phyloP scores from a whole-genome alignment of 1,140 invertebrate genomes.

The Diorhabda sublineata region DNA sequence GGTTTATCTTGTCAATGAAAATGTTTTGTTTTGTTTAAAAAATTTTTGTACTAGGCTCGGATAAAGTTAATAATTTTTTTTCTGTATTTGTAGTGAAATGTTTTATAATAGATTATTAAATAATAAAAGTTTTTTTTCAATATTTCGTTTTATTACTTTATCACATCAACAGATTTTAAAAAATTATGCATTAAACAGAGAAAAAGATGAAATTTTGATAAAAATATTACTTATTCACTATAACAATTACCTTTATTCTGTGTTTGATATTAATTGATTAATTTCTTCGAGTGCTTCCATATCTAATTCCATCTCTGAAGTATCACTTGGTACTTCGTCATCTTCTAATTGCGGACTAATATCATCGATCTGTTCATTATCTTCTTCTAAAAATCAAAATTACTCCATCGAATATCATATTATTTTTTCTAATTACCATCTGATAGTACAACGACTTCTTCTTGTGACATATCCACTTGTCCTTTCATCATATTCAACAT shows the following conservation, averaged over 20 bases:
- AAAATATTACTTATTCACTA: too few relatives aligned
- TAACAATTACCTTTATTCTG: neutral
- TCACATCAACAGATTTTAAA: too few relatives aligned
- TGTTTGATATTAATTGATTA: conserved; percentile 33
- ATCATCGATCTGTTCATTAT: conserved; percentile 23
- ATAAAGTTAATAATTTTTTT: too few relatives aligned
- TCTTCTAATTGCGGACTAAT: conserved; percentile 28
- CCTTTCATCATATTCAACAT: conserved; percentile 13
- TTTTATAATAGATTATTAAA: too few relatives aligned
- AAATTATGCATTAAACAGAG: too few relatives aligned
- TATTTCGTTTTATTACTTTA: too few relatives aligned
- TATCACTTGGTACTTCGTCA: conserved; percentile 27
- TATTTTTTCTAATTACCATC: neutral
- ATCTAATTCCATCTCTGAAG: conserved; percentile 38
- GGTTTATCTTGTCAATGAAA: too few relatives aligned
- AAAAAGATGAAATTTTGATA: too few relatives aligned
- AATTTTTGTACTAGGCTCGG: too few relatives aligned
- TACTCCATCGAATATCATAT: neutral
- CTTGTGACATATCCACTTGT: conserved; percentile 14
- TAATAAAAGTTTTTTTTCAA: too few relatives aligned
- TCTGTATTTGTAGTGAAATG: too few relatives aligned
- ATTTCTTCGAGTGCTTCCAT: conserved; percentile 40
- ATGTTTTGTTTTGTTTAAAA: too few relatives aligned
- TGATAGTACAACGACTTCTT: conserved; percentile 5
- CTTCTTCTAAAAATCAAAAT: conserved; percentile 18